phyloP scores from a whole-genome alignment of 2,113 vertebrate species.

The Larimichthys polyactis region DNA sequence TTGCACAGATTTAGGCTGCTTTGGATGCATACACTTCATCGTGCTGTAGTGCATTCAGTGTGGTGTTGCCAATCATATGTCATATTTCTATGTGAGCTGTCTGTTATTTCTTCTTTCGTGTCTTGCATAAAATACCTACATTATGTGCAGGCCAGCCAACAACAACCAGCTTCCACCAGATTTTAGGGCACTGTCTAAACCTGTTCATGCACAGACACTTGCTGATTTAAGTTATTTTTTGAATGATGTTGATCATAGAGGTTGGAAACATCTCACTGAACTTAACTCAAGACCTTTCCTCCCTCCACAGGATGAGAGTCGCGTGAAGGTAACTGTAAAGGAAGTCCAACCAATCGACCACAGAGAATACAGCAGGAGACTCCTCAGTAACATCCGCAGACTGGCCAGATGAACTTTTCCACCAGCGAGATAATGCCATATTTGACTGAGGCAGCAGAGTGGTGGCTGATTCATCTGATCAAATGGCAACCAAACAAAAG shows the following conservation, averaged over 20 bases:
- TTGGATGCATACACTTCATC: background rate
- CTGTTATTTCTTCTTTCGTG: too few species aligned
- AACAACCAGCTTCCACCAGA: background rate
- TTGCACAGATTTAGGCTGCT: background rate
- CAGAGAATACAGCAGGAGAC: conserved; percentile 88
- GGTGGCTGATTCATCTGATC: conserved; percentile 36
- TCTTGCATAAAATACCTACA: too few species aligned
- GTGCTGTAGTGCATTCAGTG: background rate
- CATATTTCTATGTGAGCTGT: background rate
- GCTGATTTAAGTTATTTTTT: background rate
- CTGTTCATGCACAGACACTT: background rate
- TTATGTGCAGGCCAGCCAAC: background rate
- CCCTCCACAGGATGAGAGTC: conserved; percentile 89
- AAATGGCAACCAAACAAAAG: conserved; percentile 62
- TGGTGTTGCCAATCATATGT: background rate
- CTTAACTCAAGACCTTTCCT: conserved; percentile 18
- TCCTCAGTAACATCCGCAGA: conserved; percentile 88
- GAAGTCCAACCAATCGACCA: conserved; percentile 91
- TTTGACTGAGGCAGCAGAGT: conserved; percentile 35
- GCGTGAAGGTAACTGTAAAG: conserved; percentile 90
- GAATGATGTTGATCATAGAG: background rate
- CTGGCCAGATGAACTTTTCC: conserved; percentile 70
- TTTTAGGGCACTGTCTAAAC: too few species aligned
- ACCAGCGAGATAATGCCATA: conserved; percentile 38
- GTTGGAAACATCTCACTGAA: background rate